phyloP scores from a whole-genome alignment of 2,113 vertebrate species.

The Clinocottus analis region DNA sequence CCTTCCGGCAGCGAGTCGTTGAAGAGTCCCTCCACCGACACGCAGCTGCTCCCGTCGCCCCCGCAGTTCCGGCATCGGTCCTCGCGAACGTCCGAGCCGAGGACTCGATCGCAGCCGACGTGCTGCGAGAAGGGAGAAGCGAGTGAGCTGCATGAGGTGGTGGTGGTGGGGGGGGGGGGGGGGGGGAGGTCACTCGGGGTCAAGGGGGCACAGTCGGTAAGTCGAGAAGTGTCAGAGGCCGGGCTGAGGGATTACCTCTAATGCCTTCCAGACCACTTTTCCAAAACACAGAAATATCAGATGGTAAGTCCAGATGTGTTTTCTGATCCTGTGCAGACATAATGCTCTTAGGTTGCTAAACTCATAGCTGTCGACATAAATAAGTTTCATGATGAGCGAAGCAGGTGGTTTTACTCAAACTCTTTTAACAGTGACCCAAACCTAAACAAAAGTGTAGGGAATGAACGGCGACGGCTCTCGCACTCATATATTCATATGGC shows the following conservation, averaged over 20 bases:
- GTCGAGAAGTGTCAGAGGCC: constrained; percentile 69
- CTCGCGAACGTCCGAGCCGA: constrained; percentile 93
- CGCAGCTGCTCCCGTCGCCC: constrained; percentile 92
- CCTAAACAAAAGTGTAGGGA: constrained; percentile 62
- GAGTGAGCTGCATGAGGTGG: constrained; percentile 38
- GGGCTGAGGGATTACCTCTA: constrained; percentile 66
- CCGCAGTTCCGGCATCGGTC: constrained; percentile 95
- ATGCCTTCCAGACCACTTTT: constrained; percentile 74
- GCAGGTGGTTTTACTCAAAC: constrained; percentile 74
- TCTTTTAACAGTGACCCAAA: constrained; percentile 61
- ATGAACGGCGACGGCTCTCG: constrained; percentile 38
- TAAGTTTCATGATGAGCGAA: constrained; percentile 73
- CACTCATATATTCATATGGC: constrained; percentile 49
- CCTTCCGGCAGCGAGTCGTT: constrained; percentile 89
- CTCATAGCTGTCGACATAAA: constrained; percentile 72
- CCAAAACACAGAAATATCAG: constrained; percentile 71
- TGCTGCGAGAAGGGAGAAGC: constrained; percentile 83
- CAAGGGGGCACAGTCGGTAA: constrained; percentile 64
- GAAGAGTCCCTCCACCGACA: constrained; percentile 92
- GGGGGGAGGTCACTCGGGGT: constrained; percentile 50
- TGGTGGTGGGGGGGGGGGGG: too few relatives aligned
- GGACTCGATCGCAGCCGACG: constrained; percentile 94
- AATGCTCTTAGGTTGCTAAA: constrained; percentile 71
- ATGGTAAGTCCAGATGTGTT: constrained; percentile 75
- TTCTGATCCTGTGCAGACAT: constrained; percentile 73